Base-by-base conservation (phyloP, 2,888 invertebrate genomes). In the Drosophila kuntzei region DNA sequence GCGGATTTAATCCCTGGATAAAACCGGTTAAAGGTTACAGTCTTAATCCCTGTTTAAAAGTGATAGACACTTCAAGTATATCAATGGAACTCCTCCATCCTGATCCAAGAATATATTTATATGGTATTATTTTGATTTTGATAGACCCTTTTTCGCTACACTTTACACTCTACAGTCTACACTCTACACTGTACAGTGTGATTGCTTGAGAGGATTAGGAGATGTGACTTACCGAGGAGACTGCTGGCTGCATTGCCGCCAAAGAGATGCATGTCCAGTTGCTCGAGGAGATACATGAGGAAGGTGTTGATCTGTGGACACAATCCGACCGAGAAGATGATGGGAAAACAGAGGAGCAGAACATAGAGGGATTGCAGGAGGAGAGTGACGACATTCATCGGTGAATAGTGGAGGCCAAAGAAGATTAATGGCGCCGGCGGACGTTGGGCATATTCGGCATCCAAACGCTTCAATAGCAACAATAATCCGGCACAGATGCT, bases 271-370 rank as follows among this genome's bases (percentile, higher is more conserved):
- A 96, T 98, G 92, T 96, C 99, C 89, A 95, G 94, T 94, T 99
- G 99, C 92, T 99, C 99, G 79, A 99, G 93, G n/a, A 98, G 93
- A 92, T 99, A 99, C 96, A 98, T 97, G 8, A 96, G 92, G 91
- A 99, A 98, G 0, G 99, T 99, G 91, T 98, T 99, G 58, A 99
- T 96, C 93, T 97, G 99, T 3, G 99, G 99, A 89, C 99, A 97
- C 46, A 99, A 93, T 1, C 99, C 99, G 71, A 99, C 93, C 46
- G 98, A 98, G 93, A 99, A 99, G 27, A 98, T 95, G 49, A 99
- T 90, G 0, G 99, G 99, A 92, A 99, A 98, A 91, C 96, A 96
- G 44, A 99, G 93, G 43, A 99, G 93, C 86, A 98, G 95, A 69
- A 95, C 94, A 9, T 96, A 94, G 69, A 98, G 93, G 43, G 96